Conservation (phyloP, 2,797 vertebrate species). For the Acestrorhynchus altus region DNA sequence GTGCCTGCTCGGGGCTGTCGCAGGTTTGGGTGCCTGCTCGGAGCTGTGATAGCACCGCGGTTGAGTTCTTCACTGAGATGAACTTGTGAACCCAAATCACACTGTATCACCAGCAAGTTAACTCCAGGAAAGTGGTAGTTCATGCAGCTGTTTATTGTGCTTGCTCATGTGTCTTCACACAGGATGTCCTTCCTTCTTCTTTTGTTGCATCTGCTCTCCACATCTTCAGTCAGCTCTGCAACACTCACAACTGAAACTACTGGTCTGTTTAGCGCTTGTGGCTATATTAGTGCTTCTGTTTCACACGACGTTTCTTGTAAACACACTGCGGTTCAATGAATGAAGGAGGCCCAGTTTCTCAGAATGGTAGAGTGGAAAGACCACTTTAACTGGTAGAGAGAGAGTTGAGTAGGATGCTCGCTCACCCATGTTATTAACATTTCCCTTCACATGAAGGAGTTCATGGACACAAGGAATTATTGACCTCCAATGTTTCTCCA, state of each 20-base stretch:
- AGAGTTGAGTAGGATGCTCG: too few relatives aligned
- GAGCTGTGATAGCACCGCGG: background rate
- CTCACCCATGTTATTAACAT: too few relatives aligned
- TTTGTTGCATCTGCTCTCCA: conserved; percentile 8
- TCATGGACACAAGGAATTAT: too few relatives aligned
- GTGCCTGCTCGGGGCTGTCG: too few relatives aligned
- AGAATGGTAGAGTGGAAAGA: too few relatives aligned
- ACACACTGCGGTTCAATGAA: background rate
- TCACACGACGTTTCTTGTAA: background rate
- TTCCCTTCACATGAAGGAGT: too few relatives aligned
- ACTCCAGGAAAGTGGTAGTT: background rate
- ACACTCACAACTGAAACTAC: background rate
- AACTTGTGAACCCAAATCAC: background rate
- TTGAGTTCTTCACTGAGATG: background rate
- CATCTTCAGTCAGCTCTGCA: background rate
- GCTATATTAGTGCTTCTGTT: too few relatives aligned
- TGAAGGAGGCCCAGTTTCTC: background rate
- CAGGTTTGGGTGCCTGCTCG: background rate
- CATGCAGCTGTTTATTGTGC: background rate
- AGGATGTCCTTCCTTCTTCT: conserved; percentile 19
- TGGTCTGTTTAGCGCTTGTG: background rate
- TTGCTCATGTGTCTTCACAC: background rate
- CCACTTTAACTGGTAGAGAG: too few relatives aligned
- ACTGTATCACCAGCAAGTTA: background rate
- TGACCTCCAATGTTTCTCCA: too few relatives aligned